Percentiles rank a stretch among this genome's conserved stretches.
phyloP scores from a whole-genome alignment of 2,113 vertebrate species.

The Equus quagga region DNA sequence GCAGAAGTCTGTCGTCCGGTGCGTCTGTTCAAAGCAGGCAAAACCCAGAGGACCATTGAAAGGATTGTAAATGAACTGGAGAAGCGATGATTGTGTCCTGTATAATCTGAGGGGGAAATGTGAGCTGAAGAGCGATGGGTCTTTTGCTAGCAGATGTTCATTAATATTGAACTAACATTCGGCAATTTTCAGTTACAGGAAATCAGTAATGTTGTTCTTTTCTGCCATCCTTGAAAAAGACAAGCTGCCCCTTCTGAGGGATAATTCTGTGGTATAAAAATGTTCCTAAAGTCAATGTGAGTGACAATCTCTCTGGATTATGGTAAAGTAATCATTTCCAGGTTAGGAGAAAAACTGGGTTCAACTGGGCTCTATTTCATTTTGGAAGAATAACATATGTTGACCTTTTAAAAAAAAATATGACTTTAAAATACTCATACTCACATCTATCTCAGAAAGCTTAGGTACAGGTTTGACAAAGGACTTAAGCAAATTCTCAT shows the following conservation, averaged over 20 bases:
- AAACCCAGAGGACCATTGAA: background rate
- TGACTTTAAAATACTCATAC: conserved; percentile 5
- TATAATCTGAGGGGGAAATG: background rate
- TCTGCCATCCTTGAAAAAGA: background rate
- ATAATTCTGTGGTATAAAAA: conserved; percentile 14
- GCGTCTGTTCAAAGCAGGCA: background rate
- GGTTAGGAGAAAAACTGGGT: background rate
- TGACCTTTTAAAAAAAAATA: background rate
- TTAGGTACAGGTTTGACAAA: background rate
- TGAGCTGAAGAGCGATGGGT: background rate
- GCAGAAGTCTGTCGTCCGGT: background rate
- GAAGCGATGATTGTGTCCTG: background rate
- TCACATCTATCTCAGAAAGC: background rate
- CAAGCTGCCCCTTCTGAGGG: background rate
- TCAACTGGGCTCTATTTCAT: background rate
- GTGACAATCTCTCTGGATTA: background rate
- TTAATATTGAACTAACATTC: background rate
- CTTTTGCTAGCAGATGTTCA: background rate
- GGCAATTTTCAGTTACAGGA: background rate
- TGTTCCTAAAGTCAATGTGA: background rate
- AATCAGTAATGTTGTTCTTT: background rate
- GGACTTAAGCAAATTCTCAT: background rate
- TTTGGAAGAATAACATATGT: background rate
- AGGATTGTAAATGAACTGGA: background rate
- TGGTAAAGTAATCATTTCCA: background rate